Evolutionary conservation across 2,888 invertebrate genomes (phyloP), one percentile per base, ranked within the genome.

Genomic region (Megalurothrips usitatus): DNA sequence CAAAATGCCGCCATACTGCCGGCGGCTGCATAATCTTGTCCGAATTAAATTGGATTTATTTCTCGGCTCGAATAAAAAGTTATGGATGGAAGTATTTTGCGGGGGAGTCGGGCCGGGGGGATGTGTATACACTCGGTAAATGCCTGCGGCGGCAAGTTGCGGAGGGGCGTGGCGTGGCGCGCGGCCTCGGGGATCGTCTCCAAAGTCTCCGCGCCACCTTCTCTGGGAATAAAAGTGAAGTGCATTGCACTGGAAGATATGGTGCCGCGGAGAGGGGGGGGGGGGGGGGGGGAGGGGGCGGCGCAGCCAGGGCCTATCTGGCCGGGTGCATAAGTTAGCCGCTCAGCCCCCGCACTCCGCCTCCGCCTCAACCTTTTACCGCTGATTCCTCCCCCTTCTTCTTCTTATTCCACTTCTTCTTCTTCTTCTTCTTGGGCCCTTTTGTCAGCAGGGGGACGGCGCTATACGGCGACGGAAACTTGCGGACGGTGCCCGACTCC

Each of bases 41-140:
- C 23, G 68, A 75, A 75, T 75, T 23, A 75, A 75, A 75, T 75
- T 75, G 68, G 68, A 75, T 75, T 75, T 75, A 75, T 75, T 58
- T 26, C 68, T n/a, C 8, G 68, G n/a, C 11, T 12, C 68, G 68
- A 75, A 75, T 75, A 75, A 75, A 75, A 75, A 75, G 68, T 75
- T 75, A 75, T 75, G 26, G 68, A 75, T 75, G 26, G 68, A 26
- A 26, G 68, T 75, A 26, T 75, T 75, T 75, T 23, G 23, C n/a
- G 68, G 68, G 23, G 26, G 26, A 23, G 26, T 58, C n/a, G n/a
- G 68, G 68, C 14, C 14, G 52, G 52, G 58, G 58, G 58, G 26
- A 26, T 26, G 23, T 75, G n/a, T 75, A 75, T 26, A 23, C 17
- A 58, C 58, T 58, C 14, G 58, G 58, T n/a, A 58, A 58, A 58